These are phyloP conservation scores for Polydrusus tereticollis DNA, from an alignment of 2,888 invertebrate species.

Conservation along the genomic window DNA sequence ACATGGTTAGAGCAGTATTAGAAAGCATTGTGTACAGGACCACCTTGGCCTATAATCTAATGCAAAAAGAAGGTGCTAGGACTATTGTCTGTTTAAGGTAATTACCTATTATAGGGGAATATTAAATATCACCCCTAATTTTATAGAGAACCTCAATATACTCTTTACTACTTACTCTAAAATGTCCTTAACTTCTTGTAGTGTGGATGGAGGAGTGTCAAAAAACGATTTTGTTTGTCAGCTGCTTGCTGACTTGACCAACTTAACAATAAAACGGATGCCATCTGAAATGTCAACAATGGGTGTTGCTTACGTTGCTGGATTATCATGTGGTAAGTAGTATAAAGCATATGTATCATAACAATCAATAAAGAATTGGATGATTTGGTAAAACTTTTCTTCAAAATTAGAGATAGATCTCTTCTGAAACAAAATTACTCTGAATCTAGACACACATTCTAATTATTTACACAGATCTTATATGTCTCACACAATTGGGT, in stretches of 20 bases:
- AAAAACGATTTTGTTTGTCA: conserved; percentile 93
- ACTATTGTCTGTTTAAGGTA: conserved; percentile 75
- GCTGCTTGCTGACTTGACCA: conserved; percentile 86
- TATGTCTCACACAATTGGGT: no score
- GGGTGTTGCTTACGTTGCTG: conserved; percentile 90
- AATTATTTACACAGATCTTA: no score
- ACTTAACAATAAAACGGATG: conserved; percentile 81
- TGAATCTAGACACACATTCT: no score
- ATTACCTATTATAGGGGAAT: no score
- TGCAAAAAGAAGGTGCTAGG: conserved; percentile 75
- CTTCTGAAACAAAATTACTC: no score
- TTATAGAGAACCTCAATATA: no score
- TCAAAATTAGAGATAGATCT: no score
- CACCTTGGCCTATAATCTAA: conserved; percentile 80
- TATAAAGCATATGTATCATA: no score
- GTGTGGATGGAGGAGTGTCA: conserved; percentile 97
- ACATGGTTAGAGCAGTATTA: conserved; percentile 84
- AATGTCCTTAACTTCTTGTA: conserved; percentile 64
- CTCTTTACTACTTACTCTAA: no score
- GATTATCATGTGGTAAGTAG: conserved; percentile 78
- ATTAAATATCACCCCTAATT: no score
- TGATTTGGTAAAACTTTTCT: no score
- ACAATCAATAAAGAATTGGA: no score
- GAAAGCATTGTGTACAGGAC: conserved; percentile 89
- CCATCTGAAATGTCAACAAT: conserved; percentile 86